Conservation (phyloP, 1,140 invertebrate genomes). For the Ditylenchus dipsaci region DNA sequence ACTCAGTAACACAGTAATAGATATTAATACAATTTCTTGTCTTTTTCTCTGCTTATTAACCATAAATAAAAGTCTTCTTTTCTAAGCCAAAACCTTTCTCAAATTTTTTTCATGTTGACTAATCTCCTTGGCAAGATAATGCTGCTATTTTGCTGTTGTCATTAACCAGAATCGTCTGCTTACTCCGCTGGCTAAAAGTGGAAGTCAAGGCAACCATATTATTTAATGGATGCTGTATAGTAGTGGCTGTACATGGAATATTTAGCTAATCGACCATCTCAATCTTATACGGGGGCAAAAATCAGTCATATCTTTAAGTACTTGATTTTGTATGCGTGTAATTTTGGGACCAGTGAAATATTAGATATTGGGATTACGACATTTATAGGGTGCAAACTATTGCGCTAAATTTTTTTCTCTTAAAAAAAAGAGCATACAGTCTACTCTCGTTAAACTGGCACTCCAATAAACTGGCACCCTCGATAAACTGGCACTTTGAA, state of each 20-base stretch:
- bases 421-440: no score
- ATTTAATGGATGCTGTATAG: conserved; percentile 3
- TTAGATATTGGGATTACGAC: no score
- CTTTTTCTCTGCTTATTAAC: background rate
- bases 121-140: background rate
- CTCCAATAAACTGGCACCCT: no score
- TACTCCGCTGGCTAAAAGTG: background rate
- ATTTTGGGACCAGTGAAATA: background rate
- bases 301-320: background rate
- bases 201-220: conserved; percentile 8
- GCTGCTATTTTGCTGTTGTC: background rate
- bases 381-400: no score
- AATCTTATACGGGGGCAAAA: background rate
- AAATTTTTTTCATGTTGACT: background rate
- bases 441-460: no score
- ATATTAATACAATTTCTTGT: background rate
- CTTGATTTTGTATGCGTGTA: background rate
- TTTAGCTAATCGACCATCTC: background rate
- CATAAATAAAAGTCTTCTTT: background rate
- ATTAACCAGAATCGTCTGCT: conserved; percentile 2
- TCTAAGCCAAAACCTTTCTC: background rate
- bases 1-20: background rate
- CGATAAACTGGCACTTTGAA: no score
- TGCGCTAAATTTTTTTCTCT: no score
- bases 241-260: background rate